A percentile compares a stretch with the other conserved stretches of the same genome.
These are phyloP conservation scores for Heteronetta atricapilla DNA, from an alignment of 2,113 vertebrate genomes.

Conservation along the genomic window DNA sequence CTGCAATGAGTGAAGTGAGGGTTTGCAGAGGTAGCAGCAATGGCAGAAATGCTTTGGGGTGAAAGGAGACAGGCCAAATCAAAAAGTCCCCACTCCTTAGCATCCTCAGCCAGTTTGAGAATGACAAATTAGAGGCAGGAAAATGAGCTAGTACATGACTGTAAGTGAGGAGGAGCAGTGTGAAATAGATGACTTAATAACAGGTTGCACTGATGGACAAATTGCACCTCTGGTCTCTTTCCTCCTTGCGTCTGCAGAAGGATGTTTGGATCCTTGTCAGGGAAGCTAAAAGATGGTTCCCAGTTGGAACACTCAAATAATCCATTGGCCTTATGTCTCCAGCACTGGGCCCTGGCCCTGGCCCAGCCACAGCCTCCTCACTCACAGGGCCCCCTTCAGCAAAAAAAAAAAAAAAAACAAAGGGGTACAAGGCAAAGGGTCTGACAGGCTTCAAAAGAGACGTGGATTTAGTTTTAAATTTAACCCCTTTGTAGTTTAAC, in stretches of 20 bases:
- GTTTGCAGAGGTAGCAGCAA: not conserved
- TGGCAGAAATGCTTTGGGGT: not conserved
- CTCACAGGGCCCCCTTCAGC: slow-evolving; percentile 33
- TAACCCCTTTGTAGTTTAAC: slow-evolving; percentile 37
- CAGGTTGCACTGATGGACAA: slow-evolving; percentile 14
- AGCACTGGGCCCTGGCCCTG: not conserved
- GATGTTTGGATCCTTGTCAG: slow-evolving; percentile 51
- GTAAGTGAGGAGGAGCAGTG: not conserved
- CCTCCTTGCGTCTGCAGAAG: not conserved
- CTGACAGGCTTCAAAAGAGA: slow-evolving; percentile 43
- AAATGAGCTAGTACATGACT: not conserved
- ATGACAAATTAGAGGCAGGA: slow-evolving; percentile 3
- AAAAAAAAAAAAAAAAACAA: not conserved
- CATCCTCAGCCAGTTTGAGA: not conserved
- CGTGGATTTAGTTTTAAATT: slow-evolving; percentile 44
- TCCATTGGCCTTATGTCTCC: not conserved
- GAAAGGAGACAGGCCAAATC: not conserved
- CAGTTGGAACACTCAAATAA: slow-evolving; percentile 13
- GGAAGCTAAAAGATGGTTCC: slow-evolving; percentile 64
- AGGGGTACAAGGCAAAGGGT: not conserved
- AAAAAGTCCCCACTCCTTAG: not conserved
- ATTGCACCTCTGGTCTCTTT: not conserved
- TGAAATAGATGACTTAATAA: not conserved
- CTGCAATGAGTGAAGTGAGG: not conserved
- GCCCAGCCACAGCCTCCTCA: not conserved